These are phyloP conservation scores for Coregonus sp. DNA, from an alignment of 2,797 vertebrate species.

Conservation along the genomic window DNA sequence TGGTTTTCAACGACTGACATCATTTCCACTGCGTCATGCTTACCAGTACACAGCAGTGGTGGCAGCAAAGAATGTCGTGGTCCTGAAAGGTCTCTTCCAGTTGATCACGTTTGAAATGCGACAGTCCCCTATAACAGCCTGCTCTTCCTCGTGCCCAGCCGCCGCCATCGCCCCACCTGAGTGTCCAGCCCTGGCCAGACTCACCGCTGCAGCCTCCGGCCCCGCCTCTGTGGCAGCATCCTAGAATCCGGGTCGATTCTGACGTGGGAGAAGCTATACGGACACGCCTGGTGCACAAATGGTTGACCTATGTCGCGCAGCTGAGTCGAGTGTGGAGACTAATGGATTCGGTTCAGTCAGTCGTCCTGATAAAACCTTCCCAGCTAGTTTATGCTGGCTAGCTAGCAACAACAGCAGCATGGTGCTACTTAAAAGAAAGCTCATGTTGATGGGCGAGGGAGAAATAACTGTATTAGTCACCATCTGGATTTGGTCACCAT, in stretches of 20 bases:
- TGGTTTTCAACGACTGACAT: not conserved
- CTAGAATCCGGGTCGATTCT: not conserved
- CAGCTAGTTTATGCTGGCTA: too few species aligned
- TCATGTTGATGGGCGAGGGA: too few species aligned
- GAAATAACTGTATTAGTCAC: too few species aligned
- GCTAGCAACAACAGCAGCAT: too few species aligned
- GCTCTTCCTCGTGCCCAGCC: slow-evolving; percentile 29
- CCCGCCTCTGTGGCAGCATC: slow-evolving; percentile 32
- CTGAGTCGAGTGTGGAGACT: too few species aligned
- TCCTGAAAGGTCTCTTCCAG: slow-evolving; percentile 83
- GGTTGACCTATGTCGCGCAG: too few species aligned
- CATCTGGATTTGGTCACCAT: too few species aligned
- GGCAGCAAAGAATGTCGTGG: slow-evolving; percentile 78
- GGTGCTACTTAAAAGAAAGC: too few species aligned
- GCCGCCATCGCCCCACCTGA: slow-evolving; percentile 38
- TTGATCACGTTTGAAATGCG: slow-evolving; percentile 69
- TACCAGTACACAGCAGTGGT: slow-evolving; percentile 87
- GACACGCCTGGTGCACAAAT: too few species aligned
- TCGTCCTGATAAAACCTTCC: too few species aligned
- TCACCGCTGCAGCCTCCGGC: slow-evolving; percentile 20
- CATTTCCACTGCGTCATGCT: slow-evolving; percentile 75
- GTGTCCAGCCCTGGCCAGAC: not conserved
- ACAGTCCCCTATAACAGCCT: slow-evolving; percentile 5
- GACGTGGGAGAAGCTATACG: too few species aligned
- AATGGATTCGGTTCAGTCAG: too few species aligned